Evolutionary conservation across 2,113 vertebrate species (phyloP).

Genomic region (Heteronetta atricapilla): DNA sequence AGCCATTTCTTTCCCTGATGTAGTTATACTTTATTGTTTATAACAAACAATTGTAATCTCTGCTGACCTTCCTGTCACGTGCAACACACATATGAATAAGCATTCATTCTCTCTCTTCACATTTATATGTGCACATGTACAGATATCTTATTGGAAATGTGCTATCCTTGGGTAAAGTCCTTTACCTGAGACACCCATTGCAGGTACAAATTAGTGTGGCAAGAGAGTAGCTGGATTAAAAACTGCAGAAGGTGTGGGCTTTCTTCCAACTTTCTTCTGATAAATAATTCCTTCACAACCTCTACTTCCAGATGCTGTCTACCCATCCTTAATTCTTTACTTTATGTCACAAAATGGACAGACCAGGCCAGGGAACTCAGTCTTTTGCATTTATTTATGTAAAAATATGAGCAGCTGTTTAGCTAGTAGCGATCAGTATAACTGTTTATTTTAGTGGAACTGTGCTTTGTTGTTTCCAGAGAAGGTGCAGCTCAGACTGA

Average conservation of each 20-base stretch:
- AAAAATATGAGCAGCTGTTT: background rate
- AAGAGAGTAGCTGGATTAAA: background rate
- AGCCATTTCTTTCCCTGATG: background rate
- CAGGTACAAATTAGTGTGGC: background rate
- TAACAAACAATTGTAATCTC: background rate
- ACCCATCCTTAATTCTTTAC: background rate
- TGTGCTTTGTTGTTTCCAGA: background rate
- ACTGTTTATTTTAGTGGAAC: background rate
- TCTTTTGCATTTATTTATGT: background rate
- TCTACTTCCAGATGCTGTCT: background rate
- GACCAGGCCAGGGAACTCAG: background rate
- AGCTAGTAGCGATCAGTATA: background rate
- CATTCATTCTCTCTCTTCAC: rapidly evolving
- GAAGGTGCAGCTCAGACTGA: background rate
- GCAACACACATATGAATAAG: background rate
- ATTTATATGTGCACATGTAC: background rate
- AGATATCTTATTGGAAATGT: background rate
- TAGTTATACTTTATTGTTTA: background rate
- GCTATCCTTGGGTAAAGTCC: background rate
- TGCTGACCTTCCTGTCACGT: background rate
- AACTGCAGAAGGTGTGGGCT: background rate
- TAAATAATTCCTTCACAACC: background rate
- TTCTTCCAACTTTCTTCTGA: background rate
- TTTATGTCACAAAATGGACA: background rate
- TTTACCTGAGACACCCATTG: background rate